phyloP scores from a whole-genome alignment of 2,888 invertebrate species.

The Neoaliturus tenellus region DNA sequence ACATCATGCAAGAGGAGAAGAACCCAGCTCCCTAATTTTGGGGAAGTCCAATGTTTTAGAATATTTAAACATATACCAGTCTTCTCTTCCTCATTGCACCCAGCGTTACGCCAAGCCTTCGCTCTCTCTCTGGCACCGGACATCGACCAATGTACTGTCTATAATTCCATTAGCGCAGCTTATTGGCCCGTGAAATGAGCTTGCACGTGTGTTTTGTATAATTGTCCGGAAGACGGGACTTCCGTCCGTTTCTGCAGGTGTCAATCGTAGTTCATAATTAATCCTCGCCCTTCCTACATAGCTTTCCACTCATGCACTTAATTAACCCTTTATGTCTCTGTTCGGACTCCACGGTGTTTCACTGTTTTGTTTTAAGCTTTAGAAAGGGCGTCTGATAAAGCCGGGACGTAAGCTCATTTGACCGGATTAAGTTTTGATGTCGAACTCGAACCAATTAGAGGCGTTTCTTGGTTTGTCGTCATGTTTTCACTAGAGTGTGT shows the following conservation, averaged over 20 bases:
- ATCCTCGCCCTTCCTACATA: conserved; percentile 35
- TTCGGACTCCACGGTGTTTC: not conserved
- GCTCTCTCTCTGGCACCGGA: not conserved
- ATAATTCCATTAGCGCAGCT: conserved; percentile 37
- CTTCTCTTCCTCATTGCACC: too few species aligned
- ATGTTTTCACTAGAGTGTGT: too few species aligned
- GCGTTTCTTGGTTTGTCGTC: too few species aligned
- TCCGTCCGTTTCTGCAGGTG: conserved; percentile 44
- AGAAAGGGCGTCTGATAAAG: not conserved
- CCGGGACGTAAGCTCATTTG: conserved; percentile 10
- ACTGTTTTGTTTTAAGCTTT: not conserved
- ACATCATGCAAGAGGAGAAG: too few species aligned
- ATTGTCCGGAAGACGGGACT: conserved; percentile 14
- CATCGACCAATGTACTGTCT: not conserved
- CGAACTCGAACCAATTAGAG: not conserved
- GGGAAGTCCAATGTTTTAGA: too few species aligned
- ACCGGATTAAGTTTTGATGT: not conserved
- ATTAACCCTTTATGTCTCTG: conserved; percentile 3
- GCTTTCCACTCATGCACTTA: conserved; percentile 27
- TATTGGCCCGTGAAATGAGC: conserved; percentile 49
- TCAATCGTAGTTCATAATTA: conserved; percentile 39
- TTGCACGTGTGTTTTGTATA: conserved; percentile 52
- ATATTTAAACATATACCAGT: too few species aligned
- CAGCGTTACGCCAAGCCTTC: too few species aligned
- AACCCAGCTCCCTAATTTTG: too few species aligned